Conservation (phyloP, 92 coral and sea anemone species). For the Palythoa heliodiscus region DNA sequence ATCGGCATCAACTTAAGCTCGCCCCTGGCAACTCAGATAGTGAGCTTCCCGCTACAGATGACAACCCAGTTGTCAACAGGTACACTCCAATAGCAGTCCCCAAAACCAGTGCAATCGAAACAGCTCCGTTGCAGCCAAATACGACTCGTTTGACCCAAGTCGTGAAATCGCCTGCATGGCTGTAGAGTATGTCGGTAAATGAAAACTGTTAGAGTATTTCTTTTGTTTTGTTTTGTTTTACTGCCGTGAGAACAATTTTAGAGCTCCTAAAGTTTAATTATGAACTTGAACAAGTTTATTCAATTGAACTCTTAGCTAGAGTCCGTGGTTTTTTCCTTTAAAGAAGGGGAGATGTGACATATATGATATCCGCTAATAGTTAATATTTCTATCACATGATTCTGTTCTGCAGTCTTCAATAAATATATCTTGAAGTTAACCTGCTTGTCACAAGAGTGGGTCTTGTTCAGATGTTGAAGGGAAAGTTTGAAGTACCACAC, state of each 20-base stretch:
- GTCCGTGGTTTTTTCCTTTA: too few species aligned
- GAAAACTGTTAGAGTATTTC: background rate
- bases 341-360: too few species aligned
- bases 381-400: background rate
- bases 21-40: background rate
- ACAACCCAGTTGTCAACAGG: background rate
- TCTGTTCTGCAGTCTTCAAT: background rate
- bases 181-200: background rate
- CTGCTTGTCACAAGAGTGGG: background rate
- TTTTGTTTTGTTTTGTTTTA: background rate
- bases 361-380: background rate
- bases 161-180: background rate
- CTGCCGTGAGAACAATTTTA: background rate
- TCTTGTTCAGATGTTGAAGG: conserved; percentile 25
- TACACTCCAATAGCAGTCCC: background rate
- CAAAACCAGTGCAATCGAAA: background rate
- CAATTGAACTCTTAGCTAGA: background rate
- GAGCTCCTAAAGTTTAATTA: background rate
- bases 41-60: background rate
- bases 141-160: background rate
- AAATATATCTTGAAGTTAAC: background rate
- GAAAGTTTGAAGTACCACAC: conserved; percentile 35
- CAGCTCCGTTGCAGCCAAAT: background rate
- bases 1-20: too few species aligned
- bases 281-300: background rate